phyloP scores from a whole-genome alignment of 2,888 invertebrate genomes.

The Nephrotoma guestfalica region DNA sequence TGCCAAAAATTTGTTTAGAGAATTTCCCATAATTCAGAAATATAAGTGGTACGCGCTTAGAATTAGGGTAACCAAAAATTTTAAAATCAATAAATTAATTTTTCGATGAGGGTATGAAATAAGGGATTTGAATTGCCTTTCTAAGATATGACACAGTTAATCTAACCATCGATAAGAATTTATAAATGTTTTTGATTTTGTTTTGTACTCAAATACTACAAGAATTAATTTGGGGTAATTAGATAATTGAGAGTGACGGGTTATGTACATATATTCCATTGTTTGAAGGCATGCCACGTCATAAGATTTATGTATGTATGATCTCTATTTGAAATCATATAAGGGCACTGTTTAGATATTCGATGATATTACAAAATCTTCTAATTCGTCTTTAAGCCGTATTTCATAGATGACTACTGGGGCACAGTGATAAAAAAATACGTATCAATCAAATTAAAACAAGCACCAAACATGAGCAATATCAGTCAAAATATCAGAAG shows the following conservation, averaged over 20 bases:
- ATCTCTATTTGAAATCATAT: not conserved
- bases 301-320: not conserved
- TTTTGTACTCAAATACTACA: not conserved
- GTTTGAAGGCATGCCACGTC: not conserved
- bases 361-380: no score
- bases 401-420: no score
- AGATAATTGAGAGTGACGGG: not conserved
- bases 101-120: not conserved
- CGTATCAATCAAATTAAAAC: no score
- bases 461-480: no score
- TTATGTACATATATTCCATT: not conserved
- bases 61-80: not conserved
- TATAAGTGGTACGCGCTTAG: not conserved
- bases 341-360: not conserved
- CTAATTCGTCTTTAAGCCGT: no score
- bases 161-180: not conserved
- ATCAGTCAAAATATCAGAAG: no score
- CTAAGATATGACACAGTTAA: not conserved
- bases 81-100: not conserved
- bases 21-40: not conserved
- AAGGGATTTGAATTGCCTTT: not conserved
- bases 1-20: not conserved
- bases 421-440: no score
- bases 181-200: not conserved
- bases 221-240: not conserved